phyloP scores from a whole-genome alignment of 2,888 invertebrate genomes.

The Orthonychiurus folsomi region DNA sequence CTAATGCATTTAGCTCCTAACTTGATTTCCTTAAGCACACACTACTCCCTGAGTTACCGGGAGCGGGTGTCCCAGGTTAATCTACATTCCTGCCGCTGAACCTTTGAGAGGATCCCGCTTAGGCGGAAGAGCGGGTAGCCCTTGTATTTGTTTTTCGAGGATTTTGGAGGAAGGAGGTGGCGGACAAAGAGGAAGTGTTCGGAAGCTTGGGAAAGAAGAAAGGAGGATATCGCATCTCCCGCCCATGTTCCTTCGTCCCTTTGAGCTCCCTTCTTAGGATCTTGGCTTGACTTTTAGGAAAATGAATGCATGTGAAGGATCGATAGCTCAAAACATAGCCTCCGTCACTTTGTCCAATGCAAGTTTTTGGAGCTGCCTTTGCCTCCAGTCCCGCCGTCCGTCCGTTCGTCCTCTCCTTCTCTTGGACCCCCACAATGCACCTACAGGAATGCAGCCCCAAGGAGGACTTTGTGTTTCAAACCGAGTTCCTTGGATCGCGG shows the following conservation, averaged over 20 bases:
- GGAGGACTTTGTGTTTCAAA: background rate
- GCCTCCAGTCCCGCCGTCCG: background rate
- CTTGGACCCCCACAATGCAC: background rate
- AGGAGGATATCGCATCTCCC: background rate
- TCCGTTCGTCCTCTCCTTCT: background rate
- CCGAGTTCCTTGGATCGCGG: background rate
- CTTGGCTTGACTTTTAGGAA: background rate
- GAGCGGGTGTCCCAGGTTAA: background rate
- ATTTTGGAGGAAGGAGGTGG: too few relatives aligned
- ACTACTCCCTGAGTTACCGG: background rate
- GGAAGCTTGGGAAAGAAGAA: background rate
- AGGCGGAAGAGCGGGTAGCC: background rate
- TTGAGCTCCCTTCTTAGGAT: background rate
- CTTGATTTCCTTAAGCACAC: background rate
- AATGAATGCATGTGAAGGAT: slow-evolving; percentile 12
- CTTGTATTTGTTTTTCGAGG: background rate
- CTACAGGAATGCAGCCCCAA: background rate
- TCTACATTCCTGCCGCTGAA: too few relatives aligned
- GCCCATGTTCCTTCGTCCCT: background rate
- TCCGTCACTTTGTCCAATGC: slow-evolving; percentile 16
- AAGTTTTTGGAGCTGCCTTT: background rate
- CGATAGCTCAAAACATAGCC: slow-evolving; percentile 26
- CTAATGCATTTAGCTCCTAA: slow-evolving; percentile 1
- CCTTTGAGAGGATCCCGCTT: too few relatives aligned
- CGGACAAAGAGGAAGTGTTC: too few relatives aligned